A percentile compares a stretch with the other conserved stretches of the same genome.
These are phyloP conservation scores for Aphodius granarius DNA, from an alignment of 2,888 invertebrate genomes.

Conservation along the genomic window DNA sequence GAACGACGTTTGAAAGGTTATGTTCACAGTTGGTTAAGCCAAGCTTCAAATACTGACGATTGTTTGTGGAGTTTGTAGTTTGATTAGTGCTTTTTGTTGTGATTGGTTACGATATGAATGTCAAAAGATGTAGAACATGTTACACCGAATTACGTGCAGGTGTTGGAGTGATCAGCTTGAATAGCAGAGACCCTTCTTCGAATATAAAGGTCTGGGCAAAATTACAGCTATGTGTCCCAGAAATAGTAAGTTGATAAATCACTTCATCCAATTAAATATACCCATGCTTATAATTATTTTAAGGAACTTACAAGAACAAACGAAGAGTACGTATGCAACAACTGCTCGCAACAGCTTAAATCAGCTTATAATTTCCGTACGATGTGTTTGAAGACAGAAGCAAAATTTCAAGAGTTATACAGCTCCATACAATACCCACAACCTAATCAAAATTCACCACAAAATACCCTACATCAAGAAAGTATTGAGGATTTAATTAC, in stretches of 20 bases:
- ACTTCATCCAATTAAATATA: not conserved
- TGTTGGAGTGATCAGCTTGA: conserved; percentile 11
- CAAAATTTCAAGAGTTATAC: not conserved
- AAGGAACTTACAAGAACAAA: conserved; percentile 13
- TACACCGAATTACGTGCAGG: conserved; percentile 5
- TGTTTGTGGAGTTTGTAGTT: no score
- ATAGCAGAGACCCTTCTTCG: conserved; percentile 6
- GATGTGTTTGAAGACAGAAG: conserved; percentile 15
- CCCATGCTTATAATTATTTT: not conserved
- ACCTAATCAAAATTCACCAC: not conserved
- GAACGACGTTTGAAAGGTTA: no score
- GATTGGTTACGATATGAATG: conserved; percentile 9
- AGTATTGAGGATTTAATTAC: not conserved
- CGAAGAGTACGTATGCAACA: conserved; percentile 11
- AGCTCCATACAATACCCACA: not conserved
- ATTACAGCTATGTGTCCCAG: conserved; percentile 11
- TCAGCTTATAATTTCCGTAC: conserved; percentile 11
- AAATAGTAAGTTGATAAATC: conserved; percentile 9
- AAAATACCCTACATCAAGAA: not conserved
- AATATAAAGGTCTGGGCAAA: conserved; percentile 7
- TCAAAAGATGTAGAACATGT: conserved; percentile 14
- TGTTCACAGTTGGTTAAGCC: no score
- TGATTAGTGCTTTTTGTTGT: no score
- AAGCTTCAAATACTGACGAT: no score
- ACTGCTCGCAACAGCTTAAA: conserved; percentile 17